Conservation (phyloP, 2,888 invertebrate genomes). For the Ennomos fuscantarius region DNA sequence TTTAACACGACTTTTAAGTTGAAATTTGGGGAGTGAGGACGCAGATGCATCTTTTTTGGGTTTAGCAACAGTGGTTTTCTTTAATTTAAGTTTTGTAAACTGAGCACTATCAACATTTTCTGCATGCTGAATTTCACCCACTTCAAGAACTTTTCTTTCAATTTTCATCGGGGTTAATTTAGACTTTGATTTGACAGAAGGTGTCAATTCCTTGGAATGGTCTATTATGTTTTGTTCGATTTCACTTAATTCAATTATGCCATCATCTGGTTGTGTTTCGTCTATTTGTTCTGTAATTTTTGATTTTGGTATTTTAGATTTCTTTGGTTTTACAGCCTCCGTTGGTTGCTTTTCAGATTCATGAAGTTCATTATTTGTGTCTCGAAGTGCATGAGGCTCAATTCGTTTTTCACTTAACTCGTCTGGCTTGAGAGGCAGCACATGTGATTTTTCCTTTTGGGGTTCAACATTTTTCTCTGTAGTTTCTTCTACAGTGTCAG, state of each 20-base stretch:
- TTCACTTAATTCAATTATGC: background rate
- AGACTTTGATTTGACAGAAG: conserved; percentile 54
- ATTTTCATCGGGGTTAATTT: conserved; percentile 85
- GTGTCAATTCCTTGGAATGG: conserved; percentile 31
- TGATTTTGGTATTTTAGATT: conserved; percentile 3
- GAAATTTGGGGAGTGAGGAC: conserved; percentile 86
- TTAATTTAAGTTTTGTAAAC: conserved; percentile 89
- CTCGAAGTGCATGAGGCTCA: conserved; percentile 48
- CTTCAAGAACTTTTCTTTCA: conserved; percentile 86
- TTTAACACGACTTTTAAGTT: conserved; percentile 89
- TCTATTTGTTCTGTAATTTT: background rate
- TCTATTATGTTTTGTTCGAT: conserved; percentile 1
- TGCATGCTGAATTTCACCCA: conserved; percentile 87
- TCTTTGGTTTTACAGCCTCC: conserved; percentile 17
- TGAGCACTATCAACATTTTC: conserved; percentile 86
- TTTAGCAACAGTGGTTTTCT: conserved; percentile 80
- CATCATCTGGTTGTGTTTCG: conserved; percentile 6
- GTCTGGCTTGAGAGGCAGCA: background rate
- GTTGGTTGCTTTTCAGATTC: conserved; percentile 19
- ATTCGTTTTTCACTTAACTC: conserved; percentile 40
- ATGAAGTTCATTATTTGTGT: conserved; percentile 17
- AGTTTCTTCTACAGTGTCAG: conserved; percentile 1
- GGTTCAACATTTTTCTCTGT: conserved; percentile 1
- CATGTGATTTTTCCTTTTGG: background rate
- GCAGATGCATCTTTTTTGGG: conserved; percentile 74